phyloP scores from a whole-genome alignment of 2,113 vertebrate species.

The Pygoscelis antarcticus region DNA sequence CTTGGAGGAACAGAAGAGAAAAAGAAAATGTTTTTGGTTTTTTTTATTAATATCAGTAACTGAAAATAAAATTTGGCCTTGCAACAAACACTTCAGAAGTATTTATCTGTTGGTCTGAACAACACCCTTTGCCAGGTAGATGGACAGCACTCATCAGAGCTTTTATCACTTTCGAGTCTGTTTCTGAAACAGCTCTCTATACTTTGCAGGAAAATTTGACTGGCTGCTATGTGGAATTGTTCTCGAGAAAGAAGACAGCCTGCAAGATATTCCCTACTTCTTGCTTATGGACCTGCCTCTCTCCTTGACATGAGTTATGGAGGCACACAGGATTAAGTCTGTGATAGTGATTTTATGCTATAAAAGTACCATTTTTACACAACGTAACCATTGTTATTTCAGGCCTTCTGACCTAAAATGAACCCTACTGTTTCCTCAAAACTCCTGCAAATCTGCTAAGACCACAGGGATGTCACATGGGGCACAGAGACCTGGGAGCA shows the following conservation, averaged over 20 bases:
- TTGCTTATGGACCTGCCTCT: neutral
- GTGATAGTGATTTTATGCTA: neutral
- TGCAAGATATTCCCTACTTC: neutral
- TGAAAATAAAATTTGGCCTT: neutral
- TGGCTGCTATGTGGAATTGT: neutral
- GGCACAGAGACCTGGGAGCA: neutral
- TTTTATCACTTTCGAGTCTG: neutral
- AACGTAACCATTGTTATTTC: neutral
- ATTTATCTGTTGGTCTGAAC: neutral
- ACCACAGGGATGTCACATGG: neutral
- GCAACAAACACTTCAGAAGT: neutral
- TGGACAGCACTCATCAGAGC: neutral
- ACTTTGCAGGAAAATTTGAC: neutral
- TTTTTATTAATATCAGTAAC: neutral
- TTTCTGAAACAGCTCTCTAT: neutral
- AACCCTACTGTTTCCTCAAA: neutral
- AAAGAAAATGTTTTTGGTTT: neutral
- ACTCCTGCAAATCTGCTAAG: fast-evolving
- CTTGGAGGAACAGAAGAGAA: neutral
- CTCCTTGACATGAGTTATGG: neutral
- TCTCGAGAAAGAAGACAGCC: neutral
- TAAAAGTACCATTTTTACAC: neutral
- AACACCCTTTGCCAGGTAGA: neutral
- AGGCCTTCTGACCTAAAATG: neutral
- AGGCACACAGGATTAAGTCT: neutral